phyloP scores from a whole-genome alignment of 2,888 invertebrate genomes.

The Liodrosophila aerea region DNA sequence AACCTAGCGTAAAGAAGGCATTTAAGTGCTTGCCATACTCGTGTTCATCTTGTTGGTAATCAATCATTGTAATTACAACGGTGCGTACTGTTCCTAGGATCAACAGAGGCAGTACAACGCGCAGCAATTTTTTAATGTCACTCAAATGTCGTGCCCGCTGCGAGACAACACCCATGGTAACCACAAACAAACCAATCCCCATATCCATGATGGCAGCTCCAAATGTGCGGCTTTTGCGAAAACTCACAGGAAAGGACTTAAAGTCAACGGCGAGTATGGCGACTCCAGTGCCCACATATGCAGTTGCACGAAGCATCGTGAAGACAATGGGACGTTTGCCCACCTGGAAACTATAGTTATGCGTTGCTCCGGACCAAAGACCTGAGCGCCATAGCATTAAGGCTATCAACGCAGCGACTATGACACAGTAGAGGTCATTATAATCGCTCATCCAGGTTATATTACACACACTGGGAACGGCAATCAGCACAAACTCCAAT shows the following conservation, averaged over 20 bases:
- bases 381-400: conserved; percentile 43
- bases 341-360: conserved; percentile 40
- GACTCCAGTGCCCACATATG: conserved; percentile 88
- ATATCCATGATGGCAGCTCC: conserved; percentile 97
- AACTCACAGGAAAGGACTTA: conserved; percentile 90
- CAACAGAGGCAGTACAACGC: conserved; percentile 82
- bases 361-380: neutral
- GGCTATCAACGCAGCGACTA: conserved; percentile 1
- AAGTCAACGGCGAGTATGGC: conserved; percentile 98
- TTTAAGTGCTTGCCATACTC: conserved; percentile 99
- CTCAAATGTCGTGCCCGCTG: conserved; percentile 80
- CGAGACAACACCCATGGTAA: conserved; percentile 90
- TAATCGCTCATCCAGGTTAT: conserved; percentile 84
- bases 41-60: conserved; percentile 93
- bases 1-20: conserved; percentile 96
- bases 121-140: conserved; percentile 62
- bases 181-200: conserved; percentile 93
- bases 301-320: conserved; percentile 87
- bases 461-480: conserved; percentile 84
- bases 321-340: conserved; percentile 83
- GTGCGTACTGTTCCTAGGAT: conserved; percentile 86
- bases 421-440: conserved; percentile 13
- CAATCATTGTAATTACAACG: conserved; percentile 85
- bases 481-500: conserved; percentile 84
- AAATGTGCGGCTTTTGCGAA: too few relatives aligned